These are phyloP conservation scores for Pachliopta kotzebuea DNA, from an alignment of 2,888 invertebrate genomes.

Conservation along the genomic window DNA sequence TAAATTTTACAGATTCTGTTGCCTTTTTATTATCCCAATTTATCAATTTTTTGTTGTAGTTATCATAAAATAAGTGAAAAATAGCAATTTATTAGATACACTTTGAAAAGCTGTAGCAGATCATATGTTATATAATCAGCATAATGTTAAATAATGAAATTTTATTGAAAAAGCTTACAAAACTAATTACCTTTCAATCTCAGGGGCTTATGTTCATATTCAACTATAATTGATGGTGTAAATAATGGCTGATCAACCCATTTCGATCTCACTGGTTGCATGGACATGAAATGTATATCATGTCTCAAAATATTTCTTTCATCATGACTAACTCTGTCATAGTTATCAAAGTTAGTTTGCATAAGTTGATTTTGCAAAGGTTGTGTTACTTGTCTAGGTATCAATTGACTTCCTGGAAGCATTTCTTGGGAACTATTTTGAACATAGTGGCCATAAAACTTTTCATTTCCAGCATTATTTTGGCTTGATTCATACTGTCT, in stretches of 20 bases:
- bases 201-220: conserved; percentile 85
- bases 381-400: conserved; percentile 38
- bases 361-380: conserved; percentile 40
- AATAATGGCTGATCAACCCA: conserved; percentile 75
- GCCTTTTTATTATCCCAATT: no score
- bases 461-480: conserved; percentile 39
- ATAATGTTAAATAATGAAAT: no score
- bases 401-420: conserved; percentile 33
- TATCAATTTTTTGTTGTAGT: no score
- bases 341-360: conserved; percentile 40
- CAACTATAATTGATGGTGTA: conserved; percentile 82
- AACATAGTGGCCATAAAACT: conserved; percentile 45
- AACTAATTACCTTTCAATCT: conserved; percentile 73
- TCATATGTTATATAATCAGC: no score
- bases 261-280: conserved; percentile 40
- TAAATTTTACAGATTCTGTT: no score
- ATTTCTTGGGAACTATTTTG: conserved; percentile 39
- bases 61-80: no score
- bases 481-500: conserved; percentile 36
- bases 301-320: conserved; percentile 31
- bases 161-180: no score
- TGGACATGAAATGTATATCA: conserved; percentile 25
- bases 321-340: conserved; percentile 34
- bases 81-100: no score
- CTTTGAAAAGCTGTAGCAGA: no score